phyloP scores from a whole-genome alignment of 1,140 invertebrate species.

The Eulimnadia texana region DNA sequence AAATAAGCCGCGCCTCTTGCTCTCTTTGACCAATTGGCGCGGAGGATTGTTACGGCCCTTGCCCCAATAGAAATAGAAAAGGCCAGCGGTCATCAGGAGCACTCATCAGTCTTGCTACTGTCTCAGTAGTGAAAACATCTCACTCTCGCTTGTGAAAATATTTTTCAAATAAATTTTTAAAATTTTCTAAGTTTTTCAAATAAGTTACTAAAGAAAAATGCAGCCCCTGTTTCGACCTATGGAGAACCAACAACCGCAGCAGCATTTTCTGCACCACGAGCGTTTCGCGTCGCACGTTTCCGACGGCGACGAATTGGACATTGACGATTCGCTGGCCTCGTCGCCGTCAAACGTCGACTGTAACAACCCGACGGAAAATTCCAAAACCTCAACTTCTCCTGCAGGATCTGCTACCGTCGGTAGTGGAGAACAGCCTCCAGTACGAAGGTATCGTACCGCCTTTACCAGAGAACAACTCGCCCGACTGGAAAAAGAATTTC shows the following conservation, averaged over 20 bases:
- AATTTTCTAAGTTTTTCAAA: background rate
- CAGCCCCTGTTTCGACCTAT: background rate
- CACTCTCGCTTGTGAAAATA: background rate
- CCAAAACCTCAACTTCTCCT: background rate
- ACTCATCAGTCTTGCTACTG: background rate
- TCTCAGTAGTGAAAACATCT: background rate
- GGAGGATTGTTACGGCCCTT: background rate
- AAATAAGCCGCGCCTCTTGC: no score
- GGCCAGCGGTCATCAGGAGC: background rate
- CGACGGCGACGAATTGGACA: background rate
- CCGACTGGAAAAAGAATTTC: constrained; percentile 92
- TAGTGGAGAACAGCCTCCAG: constrained; percentile 39
- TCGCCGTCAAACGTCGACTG: background rate
- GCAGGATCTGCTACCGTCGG: background rate
- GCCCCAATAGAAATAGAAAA: background rate
- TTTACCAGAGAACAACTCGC: constrained; percentile 91
- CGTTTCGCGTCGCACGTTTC: background rate
- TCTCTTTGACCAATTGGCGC: no score
- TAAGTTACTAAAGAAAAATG: background rate
- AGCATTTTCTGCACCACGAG: background rate
- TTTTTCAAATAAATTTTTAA: background rate
- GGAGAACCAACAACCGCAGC: background rate
- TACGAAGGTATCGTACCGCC: constrained; percentile 87
- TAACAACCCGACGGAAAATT: background rate
- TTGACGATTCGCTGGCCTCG: background rate